Base-by-base conservation (phyloP, 2,888 invertebrate genomes). In the Sycophila texana region DNA sequence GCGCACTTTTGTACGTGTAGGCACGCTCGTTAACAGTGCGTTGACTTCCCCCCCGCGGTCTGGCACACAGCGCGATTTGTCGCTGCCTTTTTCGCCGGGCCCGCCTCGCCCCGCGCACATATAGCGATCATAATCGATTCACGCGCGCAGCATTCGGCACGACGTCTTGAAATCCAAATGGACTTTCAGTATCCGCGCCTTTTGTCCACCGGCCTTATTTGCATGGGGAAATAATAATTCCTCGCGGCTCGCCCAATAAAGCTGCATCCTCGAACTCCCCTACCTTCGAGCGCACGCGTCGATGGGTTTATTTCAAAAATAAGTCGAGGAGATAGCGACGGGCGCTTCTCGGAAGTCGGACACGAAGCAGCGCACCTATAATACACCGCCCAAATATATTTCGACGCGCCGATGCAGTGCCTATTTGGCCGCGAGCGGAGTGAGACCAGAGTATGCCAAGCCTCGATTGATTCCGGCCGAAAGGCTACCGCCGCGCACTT, bases 1-100 rank as follows among this genome's bases (percentile, higher is more conserved):
- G 26, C 49, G 22, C 30, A 58, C 39, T 65, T 65, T 58, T 2
- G 61, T 74, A 39, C 79, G 71, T 26, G 74, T 13, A 74, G 65
- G 60, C 26, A 66, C 60, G 70, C 71, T 60, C 79, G 65, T 74
- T 79, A 74, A 65, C 16, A 58, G 79, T 68, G 18, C 74, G 60
- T 79, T 74, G 74, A 74, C 79, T 74, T 58, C 20, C 2, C 20
- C 51, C 53, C 13, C 4, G 22, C 47, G 26, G 30, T n/a, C n/a
- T n/a, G n/a, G n/a, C n/a, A n/a, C 1, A 22, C 58, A 30, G n/a
- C 58, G 26, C 61, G 39, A 66, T 72, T 66, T 39, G 58, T 66
- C 61, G 53, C 55, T 22, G 26, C 74, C 68, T 74, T 74, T 78
- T 74, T 78, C 57, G 68, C 53, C 57, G 51, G 18, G 53, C n/a